phyloP scores from a whole-genome alignment of 1,140 invertebrate species.

The Alviniconcha marisindica region DNA sequence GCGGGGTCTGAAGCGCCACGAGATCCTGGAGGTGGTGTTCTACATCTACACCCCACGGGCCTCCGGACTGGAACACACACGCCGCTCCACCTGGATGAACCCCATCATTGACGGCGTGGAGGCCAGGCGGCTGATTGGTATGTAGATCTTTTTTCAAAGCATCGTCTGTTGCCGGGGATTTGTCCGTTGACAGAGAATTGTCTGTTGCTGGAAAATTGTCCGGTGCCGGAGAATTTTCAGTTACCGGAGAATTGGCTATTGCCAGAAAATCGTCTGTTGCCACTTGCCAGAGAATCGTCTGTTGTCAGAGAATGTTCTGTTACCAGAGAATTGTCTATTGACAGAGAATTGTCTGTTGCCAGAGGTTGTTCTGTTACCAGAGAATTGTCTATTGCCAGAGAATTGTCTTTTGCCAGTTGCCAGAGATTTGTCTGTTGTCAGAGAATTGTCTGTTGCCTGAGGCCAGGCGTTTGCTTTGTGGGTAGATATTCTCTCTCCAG shows the following conservation, averaged over 20 bases:
- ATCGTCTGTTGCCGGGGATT: background rate
- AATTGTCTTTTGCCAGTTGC: too few species aligned
- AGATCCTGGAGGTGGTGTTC: slow-evolving; percentile 70
- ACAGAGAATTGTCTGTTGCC: too few species aligned
- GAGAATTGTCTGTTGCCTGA: too few species aligned
- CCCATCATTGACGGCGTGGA: slow-evolving; percentile 75
- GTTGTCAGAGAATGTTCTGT: background rate
- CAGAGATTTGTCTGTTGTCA: too few species aligned
- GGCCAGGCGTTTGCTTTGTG: too few species aligned
- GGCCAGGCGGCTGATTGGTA: slow-evolving; percentile 72
- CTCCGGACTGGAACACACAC: slow-evolving; percentile 59
- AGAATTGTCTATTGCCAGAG: too few species aligned
- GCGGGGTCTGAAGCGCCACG: slow-evolving; percentile 65
- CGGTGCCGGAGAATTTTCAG: background rate
- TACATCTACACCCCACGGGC: slow-evolving; percentile 72
- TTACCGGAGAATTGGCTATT: background rate
- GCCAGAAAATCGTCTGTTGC: background rate
- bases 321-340: too few species aligned
- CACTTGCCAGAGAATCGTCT: background rate
- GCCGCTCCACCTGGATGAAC: slow-evolving; percentile 74
- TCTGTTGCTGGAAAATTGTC: background rate
- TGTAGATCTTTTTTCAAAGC: background rate
- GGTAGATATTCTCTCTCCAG: too few species aligned
- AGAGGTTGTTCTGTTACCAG: too few species aligned
- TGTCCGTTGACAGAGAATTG: background rate